Base-by-base conservation (phyloP, 2,113 vertebrate genomes). In the Prolemur simus region DNA sequence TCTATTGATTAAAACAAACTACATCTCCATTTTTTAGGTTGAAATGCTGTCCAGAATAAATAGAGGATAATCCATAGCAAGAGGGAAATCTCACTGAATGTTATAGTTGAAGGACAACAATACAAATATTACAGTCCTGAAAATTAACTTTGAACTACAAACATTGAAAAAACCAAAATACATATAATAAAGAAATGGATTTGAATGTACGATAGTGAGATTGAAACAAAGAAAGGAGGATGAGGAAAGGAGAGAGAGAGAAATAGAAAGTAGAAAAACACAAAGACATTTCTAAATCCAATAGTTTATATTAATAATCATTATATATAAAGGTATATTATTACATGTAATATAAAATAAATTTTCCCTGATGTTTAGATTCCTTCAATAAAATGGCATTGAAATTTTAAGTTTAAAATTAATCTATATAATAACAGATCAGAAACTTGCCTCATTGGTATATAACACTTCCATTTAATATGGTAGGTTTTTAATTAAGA, bases 1-100 rank as follows among this genome's bases (percentile, higher is more conserved):
- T 58, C 10, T 34, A 86, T 0, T 86, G 25, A 95, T 95, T 97
- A 95, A 98, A 97, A 39, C 49, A 92, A 95, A 96, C 92, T 95
- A 34, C n/a, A 73, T 87, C 63, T 97, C 69, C 37, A 71, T 94
- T 97, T 80, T 92, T 64, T 89, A 73, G 39, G 11, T 15, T 56
- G 37, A 7, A 2, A 80, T 10, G 54, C 29, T 73, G 10, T 96
- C 23, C 64, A 97, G 54, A 95, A 87, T 56, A 97, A 97, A 94
- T 37, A 56, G 3, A 90, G 29, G 81, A 42, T 63, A 96, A 96
- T 74, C 20, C 8, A 85, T 9, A 78, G 14, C 7, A 52, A 92
- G 25, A 68, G 12, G 17, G 89, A 97, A 95, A 94, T 93, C 4
- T 81, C 93, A 71, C 34, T 54, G 14, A 94, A 92, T 1, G 0